phyloP scores from a whole-genome alignment of 2,113 vertebrate genomes.

The Hippocampus comes region DNA sequence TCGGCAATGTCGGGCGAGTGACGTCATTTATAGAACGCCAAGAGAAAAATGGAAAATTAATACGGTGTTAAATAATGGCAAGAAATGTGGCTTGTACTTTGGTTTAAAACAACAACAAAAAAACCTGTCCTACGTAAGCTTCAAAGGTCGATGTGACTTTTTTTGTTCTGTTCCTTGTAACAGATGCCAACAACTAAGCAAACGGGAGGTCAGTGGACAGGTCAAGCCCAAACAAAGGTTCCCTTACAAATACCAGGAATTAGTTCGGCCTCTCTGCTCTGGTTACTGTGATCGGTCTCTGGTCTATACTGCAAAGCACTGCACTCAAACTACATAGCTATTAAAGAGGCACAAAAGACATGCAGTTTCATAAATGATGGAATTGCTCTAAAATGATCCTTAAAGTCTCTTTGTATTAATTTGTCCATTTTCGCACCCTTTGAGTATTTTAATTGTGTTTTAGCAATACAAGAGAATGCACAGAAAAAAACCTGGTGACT shows the following conservation, averaged over 20 bases:
- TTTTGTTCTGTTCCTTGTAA: constrained; percentile 24
- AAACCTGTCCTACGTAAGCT: constrained; percentile 4
- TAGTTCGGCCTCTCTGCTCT: constrained; percentile 64
- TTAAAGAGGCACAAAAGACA: not conserved
- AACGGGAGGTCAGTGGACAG: constrained; percentile 73
- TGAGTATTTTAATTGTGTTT: not conserved
- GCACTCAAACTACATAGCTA: not conserved
- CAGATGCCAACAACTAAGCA: constrained; percentile 70
- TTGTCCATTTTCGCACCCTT: not conserved
- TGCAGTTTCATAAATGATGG: not conserved
- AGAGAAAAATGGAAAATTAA: not conserved
- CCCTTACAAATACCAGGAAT: constrained; percentile 74
- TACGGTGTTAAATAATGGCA: not conserved
- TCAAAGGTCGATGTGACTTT: not conserved
- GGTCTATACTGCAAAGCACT: not conserved
- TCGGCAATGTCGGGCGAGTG: no score
- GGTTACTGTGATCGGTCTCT: constrained; percentile 42
- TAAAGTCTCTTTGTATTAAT: not conserved
- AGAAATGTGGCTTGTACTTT: not conserved
- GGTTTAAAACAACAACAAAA: not conserved
- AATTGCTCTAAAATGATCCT: not conserved
- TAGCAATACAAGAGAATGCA: no score
- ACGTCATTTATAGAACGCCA: no score
- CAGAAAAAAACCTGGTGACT: not conserved
- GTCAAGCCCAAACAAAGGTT: constrained; percentile 78